Evolutionary conservation across 2,797 vertebrate species (phyloP).

Genomic region (Allenopithecus nigroviridis): DNA sequence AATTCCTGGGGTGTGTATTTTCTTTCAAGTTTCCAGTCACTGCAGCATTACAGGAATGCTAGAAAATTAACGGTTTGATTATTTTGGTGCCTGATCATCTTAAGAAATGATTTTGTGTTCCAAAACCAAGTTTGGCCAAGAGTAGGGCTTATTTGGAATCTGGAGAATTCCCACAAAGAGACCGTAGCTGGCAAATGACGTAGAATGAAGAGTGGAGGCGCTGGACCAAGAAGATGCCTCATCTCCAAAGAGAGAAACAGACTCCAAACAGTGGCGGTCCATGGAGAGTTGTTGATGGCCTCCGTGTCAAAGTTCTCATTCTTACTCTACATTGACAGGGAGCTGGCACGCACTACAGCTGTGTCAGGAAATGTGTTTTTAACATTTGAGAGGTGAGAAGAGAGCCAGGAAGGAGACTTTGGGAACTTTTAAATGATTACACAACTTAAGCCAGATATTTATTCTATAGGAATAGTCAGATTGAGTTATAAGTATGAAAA

Average conservation of each 20-base stretch:
- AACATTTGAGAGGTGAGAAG: slow-evolving; percentile 72
- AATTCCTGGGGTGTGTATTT: slow-evolving; percentile 8
- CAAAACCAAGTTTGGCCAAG: slow-evolving; percentile 47
- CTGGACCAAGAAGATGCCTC: slow-evolving; percentile 42
- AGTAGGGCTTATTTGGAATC: slow-evolving; percentile 29
- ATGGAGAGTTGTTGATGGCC: slow-evolving; percentile 48
- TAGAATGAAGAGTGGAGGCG: background rate
- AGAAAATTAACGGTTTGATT: slow-evolving; percentile 51
- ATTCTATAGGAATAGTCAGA: slow-evolving; percentile 48
- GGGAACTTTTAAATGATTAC: slow-evolving; percentile 69
- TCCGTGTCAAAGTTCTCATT: slow-evolving; percentile 51
- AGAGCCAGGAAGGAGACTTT: slow-evolving; percentile 63
- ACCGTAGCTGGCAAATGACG: slow-evolving; percentile 37
- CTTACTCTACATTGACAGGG: slow-evolving; percentile 43
- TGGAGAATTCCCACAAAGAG: slow-evolving; percentile 32
- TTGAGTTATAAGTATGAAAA: slow-evolving; percentile 59
- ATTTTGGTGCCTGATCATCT: slow-evolving; percentile 40
- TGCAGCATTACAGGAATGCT: slow-evolving; percentile 45
- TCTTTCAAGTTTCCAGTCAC: slow-evolving; percentile 38
- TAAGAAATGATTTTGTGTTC: slow-evolving; percentile 54
- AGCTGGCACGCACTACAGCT: slow-evolving; percentile 31
- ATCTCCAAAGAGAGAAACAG: background rate
- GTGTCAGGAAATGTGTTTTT: slow-evolving; percentile 72
- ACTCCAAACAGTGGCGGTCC: slow-evolving; percentile 66
- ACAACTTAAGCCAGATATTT: slow-evolving; percentile 56